Evolutionary conservation across 2,888 invertebrate genomes (phyloP).

Genomic region (Arrhopalites spinosus): DNA sequence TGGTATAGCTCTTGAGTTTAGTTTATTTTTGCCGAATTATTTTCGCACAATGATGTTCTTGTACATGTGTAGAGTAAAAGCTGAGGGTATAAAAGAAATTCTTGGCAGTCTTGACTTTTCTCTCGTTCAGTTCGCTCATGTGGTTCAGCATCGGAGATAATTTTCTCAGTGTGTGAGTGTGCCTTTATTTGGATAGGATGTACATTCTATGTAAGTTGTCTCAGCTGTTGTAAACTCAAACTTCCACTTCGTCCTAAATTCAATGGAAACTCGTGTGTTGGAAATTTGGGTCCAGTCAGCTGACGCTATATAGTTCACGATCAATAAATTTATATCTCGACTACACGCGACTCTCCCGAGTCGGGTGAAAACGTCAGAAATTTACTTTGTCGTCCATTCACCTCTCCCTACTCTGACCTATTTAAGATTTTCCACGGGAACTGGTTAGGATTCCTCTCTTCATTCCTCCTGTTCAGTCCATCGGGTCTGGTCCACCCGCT

Average conservation of each 20-base stretch:
- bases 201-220: neutral
- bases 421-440: constrained; percentile 28
- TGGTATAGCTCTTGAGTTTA: too few relatives aligned
- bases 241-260: neutral
- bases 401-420: constrained; percentile 26
- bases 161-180: neutral
- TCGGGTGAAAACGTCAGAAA: neutral
- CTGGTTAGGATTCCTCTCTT: neutral
- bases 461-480: neutral
- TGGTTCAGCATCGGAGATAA: too few relatives aligned
- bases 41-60: too few relatives aligned
- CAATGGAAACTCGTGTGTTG: too few relatives aligned
- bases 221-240: neutral
- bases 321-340: neutral
- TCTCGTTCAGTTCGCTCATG: too few relatives aligned
- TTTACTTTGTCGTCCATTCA: constrained; percentile 14
- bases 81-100: too few relatives aligned
- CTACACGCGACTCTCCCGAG: neutral
- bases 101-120: too few relatives aligned
- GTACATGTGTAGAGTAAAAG: too few relatives aligned
- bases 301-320: neutral
- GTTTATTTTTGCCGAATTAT: too few relatives aligned
- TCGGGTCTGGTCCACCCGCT: constrained; percentile 4
- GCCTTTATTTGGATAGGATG: neutral
- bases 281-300: constrained; percentile 7